phyloP scores from a whole-genome alignment of 2,113 vertebrate genomes.

The Felis catus region F.catus_Fca126_mat1.0 CM031411.1:13916001-13916500 shows the following conservation, averaged over 20 bases:
- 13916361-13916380: slow-evolving; percentile 51
- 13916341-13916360: slow-evolving; percentile 6
- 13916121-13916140: not conserved
- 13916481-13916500: not conserved
- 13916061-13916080: not conserved
- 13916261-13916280: not conserved
- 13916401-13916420: not conserved
- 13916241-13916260: not conserved
- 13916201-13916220: not conserved
- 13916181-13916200: not conserved
- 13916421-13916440: not conserved
- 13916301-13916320: slow-evolving; percentile 4
- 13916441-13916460: slow-evolving; percentile 43
- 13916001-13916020: not conserved
- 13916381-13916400: slow-evolving; percentile 1
- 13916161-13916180: not conserved
- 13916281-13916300: not conserved
- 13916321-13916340: slow-evolving; percentile 29
- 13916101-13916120: not conserved
- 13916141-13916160: not conserved
- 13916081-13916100: not conserved
- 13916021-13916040: not conserved
- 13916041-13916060: not conserved
- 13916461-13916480: not conserved
- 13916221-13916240: not conserved